Evolutionary conservation across 2,797 vertebrate species (phyloP).

Genomic region (Mus caroli): DNA sequence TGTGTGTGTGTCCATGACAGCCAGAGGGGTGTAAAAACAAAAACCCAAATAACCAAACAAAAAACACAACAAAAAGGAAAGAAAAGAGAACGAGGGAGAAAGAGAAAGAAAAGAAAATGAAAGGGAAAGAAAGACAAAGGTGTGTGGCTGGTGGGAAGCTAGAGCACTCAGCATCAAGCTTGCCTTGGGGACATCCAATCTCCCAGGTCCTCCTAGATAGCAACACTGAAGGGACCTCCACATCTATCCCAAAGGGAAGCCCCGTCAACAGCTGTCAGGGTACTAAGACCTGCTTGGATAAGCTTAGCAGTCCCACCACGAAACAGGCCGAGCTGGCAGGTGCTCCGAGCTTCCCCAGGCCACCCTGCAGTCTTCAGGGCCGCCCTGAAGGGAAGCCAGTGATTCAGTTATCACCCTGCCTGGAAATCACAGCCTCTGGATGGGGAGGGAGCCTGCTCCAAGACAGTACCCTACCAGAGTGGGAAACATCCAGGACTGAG

Average conservation of each 20-base stretch:
- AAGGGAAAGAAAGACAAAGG: neutral
- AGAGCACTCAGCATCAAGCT: neutral
- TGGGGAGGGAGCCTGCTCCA: neutral
- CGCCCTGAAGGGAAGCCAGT: fast-evolving
- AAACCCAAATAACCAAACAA: neutral
- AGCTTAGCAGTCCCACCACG: neutral
- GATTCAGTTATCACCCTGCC: neutral
- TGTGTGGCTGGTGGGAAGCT: neutral
- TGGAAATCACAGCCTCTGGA: neutral
- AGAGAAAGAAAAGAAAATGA: neutral
- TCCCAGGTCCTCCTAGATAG: neutral
- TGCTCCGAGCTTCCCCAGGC: fast-evolving
- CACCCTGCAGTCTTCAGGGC: fast-evolving
- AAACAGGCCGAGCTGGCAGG: neutral
- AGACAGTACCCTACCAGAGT: fast-evolving
- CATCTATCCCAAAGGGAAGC: neutral
- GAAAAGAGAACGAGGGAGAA: too few species aligned
- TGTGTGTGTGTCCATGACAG: neutral
- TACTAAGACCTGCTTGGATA: neutral
- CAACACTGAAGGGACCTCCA: too few species aligned
- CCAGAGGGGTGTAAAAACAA: neutral
- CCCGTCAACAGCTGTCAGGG: neutral
- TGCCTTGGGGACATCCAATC: neutral
- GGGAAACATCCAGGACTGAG: neutral
- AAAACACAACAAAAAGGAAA: neutral